Base-by-base conservation (phyloP, 2,113 vertebrate genomes). In the Mus musculus region DNA sequence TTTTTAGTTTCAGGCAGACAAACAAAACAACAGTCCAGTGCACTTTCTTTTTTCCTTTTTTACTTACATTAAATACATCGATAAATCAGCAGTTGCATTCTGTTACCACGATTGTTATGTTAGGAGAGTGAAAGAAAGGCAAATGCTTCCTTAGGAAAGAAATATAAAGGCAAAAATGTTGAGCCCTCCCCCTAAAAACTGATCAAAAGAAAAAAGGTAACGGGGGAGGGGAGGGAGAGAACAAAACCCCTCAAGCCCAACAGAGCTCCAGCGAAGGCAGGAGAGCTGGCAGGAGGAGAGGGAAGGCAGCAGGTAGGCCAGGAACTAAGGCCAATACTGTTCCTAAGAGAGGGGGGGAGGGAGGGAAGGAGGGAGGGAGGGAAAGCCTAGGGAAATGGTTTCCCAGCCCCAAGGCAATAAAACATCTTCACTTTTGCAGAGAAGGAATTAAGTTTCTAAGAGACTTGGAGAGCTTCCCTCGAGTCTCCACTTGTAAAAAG, bases 31-130 rank as follows among this genome's bases (percentile, higher is more conserved):
- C 96, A 98, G 92, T 98, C 97, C 97, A 98, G 90, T 97, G 98
- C 90, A 97, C 73, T 94, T 95, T 95, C 90, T 97, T 95, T 59
- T 93, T 90, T 94, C 80, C 86, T 91, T 97, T 98, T 98, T 98
- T 98, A 98, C 98, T 98, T 98, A 98, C 98, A 99, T 99, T 98
- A 98, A 99, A 98, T 98, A 98, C 98, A 98, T 93, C 63, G 97
- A 97, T 97, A 97, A 98, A 98, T 98, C 98, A 98, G 98, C 98
- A 98, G 97, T 96, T 72, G 96, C 98, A 96, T 95, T 98, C 98
- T 98, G 98, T 98, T 98, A 98, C 96, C 98, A 98, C 96, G 97
- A 98, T 98, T 98, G 98, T 98, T 98, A 98, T 97, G 97, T 97
- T 98, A 71, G 77, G 91, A 96, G 96, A 97, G 54, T 75, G 90